Base-by-base conservation (phyloP, 1,140 invertebrate species). In the Aphaenogaster rudis region DNA sequence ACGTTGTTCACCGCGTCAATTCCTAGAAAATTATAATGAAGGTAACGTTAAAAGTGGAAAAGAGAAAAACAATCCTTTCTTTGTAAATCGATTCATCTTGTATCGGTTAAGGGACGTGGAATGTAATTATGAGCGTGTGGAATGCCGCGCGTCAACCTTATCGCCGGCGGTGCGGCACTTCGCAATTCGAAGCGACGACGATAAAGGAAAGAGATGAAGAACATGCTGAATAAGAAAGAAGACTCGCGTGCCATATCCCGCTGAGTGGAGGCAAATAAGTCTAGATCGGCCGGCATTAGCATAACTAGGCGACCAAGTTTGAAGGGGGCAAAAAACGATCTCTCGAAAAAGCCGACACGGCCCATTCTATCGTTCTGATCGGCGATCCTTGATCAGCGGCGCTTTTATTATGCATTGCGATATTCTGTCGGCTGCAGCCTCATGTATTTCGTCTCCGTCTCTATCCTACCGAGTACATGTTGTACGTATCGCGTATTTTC, bases 251-350 rank as follows among this genome's bases (percentile, higher is more conserved):
- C 50, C 84, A 88, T 84, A 87, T 90, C 90, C 90, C 61, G 87
- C 89, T 91, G 89, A 79, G 90, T 74, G 72, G 61, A 91, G 84
- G 89, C 87, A 88, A 85, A 91, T 90, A 91, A 89, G 85, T 91
- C 89, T 80, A 57, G 67, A 66, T 86, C 69, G 39, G 54, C 54
- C 11, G 28, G 63, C 50, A 88, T 92, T 88, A 92, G 91, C 88
- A 92, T 92, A 92, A 92, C 92, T 92, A 88, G 91, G 92, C 86
- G 66, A 92, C 80, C 88, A 61, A 82, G 81, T 91, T 81, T 28
- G 54, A 77, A 42, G 72, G 21, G 33, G 21, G 17, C 72, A 91
- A 90, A 80, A 28, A 92, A 86, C 76, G 72, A 28, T 17, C 13
- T 28, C 72, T 81, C 66, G 88, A 88, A 91, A 87, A 92, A 92